Evolutionary conservation across 2,113 vertebrate genomes (phyloP).

Genomic region (Tautogolabrus adspersus): DNA sequence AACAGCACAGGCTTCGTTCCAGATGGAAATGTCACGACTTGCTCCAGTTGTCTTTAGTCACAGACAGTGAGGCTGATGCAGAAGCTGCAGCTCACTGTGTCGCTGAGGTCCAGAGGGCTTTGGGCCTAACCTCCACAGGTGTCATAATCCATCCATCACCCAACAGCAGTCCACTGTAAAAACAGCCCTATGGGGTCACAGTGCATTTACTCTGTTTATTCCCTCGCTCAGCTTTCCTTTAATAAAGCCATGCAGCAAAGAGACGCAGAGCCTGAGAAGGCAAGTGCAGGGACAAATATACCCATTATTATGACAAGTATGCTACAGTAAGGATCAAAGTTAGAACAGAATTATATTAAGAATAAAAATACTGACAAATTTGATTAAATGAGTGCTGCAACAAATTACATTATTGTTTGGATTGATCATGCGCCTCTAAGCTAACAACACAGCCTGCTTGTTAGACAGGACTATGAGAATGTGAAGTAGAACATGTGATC

Average conservation of each 20-base stretch:
- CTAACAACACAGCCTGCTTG: background rate
- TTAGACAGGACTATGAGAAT: background rate
- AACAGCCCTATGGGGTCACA: conserved; percentile 63
- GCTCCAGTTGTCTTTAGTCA: conserved; percentile 71
- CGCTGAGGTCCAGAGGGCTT: conserved; percentile 53
- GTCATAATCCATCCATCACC: conserved; percentile 77
- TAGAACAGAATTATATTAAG: background rate
- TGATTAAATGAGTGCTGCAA: background rate
- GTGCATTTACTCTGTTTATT: conserved; percentile 63
- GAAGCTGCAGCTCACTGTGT: conserved; percentile 53
- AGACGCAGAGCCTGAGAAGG: conserved; percentile 4
- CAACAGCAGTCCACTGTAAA: conserved; percentile 58
- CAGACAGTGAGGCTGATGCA: conserved; percentile 48
- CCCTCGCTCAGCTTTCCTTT: conserved; percentile 29
- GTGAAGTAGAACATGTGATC: background rate
- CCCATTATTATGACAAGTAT: conserved; percentile 15
- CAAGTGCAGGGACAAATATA: conserved; percentile 2
- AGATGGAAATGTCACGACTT: conserved; percentile 74
- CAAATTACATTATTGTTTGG: background rate
- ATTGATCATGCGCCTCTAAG: background rate
- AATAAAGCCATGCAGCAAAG: conserved; percentile 31
- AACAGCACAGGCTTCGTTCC: conserved; percentile 42
- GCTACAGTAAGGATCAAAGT: background rate
- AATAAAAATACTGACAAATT: background rate
- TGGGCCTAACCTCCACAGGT: conserved; percentile 69